phyloP scores from a whole-genome alignment of 2,888 invertebrate genomes.

The Taenaris catops region DNA sequence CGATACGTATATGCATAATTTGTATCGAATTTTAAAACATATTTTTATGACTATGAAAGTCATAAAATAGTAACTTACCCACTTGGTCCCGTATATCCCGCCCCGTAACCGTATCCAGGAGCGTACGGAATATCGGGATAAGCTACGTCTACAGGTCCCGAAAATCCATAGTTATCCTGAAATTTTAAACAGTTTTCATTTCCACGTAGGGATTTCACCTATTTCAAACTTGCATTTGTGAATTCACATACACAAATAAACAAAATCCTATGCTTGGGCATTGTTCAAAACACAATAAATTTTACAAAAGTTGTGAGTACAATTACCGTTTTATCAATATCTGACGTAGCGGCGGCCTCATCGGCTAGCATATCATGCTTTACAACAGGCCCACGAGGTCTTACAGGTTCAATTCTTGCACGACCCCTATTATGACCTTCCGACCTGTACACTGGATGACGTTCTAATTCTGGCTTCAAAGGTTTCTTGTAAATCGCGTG shows the following conservation, averaged over 20 bases:
- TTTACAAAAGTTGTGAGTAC: too few relatives aligned
- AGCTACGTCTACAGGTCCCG: constrained; percentile 45
- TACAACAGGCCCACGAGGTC: constrained; percentile 42
- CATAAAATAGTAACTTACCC: constrained; percentile 45
- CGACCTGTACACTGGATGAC: constrained; percentile 53
- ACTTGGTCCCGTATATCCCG: constrained; percentile 41
- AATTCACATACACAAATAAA: too few relatives aligned
- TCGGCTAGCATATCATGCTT: constrained; percentile 65
- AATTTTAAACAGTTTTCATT: too few relatives aligned
- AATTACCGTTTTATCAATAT: constrained; percentile 61
- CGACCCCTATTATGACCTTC: constrained; percentile 47
- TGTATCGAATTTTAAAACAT: too few relatives aligned
- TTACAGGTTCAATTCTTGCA: constrained; percentile 51
- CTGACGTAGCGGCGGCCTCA: constrained; percentile 40
- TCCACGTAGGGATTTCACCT: too few relatives aligned
- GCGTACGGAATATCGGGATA: constrained; percentile 67
- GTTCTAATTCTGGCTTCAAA: constrained; percentile 29
- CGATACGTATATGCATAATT: too few relatives aligned
- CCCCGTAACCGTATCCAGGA: constrained; percentile 57
- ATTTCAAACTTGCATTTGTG: too few relatives aligned
- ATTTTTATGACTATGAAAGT: too few relatives aligned
- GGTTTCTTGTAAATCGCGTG: constrained; percentile 41
- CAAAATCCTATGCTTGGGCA: too few relatives aligned
- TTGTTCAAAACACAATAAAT: too few relatives aligned
- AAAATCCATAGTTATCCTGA: constrained; percentile 51